Evolutionary conservation across 1,140 invertebrate species (phyloP), one percentile per base, ranked within the genome.

Genomic region (Brachystomella parvula): DNA sequence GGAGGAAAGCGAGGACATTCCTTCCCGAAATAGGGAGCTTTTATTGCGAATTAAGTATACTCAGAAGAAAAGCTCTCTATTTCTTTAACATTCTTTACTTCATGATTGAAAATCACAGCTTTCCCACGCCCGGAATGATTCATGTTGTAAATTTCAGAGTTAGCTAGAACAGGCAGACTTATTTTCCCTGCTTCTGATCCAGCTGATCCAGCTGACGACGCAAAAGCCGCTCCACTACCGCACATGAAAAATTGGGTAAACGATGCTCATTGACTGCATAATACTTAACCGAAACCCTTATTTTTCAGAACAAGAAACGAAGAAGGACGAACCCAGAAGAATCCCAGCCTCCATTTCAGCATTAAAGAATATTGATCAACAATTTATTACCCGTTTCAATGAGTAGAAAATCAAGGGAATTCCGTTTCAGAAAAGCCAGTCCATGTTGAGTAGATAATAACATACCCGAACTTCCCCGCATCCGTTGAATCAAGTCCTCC

Each of bases 41-140:
- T n/a, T n/a, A n/a, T n/a, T n/a, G n/a, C n/a, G n/a, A n/a, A n/a
- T n/a, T n/a, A n/a, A n/a, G n/a, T n/a, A n/a, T n/a, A n/a, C n/a
- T n/a, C n/a, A n/a, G n/a, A n/a, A n/a, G n/a, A n/a, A n/a, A n/a
- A n/a, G n/a, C n/a, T n/a, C n/a, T n/a, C n/a, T n/a, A n/a, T n/a
- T n/a, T n/a, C n/a, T n/a, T n/a, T n/a, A n/a, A n/a, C n/a, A n/a
- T n/a, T n/a, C n/a, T n/a, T 80, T 39, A 71, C 71, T 78, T 92
- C 88, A 77, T 96, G 91, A 76, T 96, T 96, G 71, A 96, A 92
- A 69, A 96, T 93, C 0, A 94, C 75, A 19, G 92, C 92, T 61
- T 85, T 76, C 19, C 94, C 93, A 64, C 91, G 83, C 64, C 86
- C 83, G 49, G 81, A 78, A 78, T 95, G 87, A 75, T 85, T 85